Percentiles rank a stretch among this genome's conserved stretches.
Conservation (phyloP, 2,888 invertebrate genomes). For the Synergus gifuensis region DNA sequence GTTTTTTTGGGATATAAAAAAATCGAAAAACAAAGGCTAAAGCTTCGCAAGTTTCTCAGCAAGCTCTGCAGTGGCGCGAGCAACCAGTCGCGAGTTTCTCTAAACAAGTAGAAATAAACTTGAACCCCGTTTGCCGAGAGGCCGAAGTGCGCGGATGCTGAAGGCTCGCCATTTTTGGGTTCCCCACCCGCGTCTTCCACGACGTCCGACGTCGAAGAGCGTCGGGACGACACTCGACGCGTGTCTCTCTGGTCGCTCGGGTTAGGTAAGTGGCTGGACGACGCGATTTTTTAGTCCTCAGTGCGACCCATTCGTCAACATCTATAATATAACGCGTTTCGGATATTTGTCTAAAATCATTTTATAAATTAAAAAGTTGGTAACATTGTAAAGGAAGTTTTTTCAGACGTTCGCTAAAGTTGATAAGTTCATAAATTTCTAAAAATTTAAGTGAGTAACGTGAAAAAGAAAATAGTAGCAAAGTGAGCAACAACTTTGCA, state of each 20-base stretch:
- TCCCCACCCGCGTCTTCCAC: conserved; percentile 72
- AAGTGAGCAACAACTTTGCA: not conserved
- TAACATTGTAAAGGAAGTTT: not conserved
- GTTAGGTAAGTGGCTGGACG: conserved; percentile 73
- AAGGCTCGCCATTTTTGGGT: conserved; percentile 77
- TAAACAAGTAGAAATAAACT: conserved; percentile 51
- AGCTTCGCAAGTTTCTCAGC: conserved; percentile 31
- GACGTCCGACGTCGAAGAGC: conserved; percentile 58
- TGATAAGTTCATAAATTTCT: conserved; percentile 8
- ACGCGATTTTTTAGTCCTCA: conserved; percentile 43
- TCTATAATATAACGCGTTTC: not conserved
- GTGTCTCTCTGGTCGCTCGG: conserved; percentile 76
- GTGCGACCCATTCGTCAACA: conserved; percentile 15
- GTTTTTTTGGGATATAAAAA: conserved; percentile 11
- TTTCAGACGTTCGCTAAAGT: not conserved
- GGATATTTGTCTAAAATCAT: not conserved
- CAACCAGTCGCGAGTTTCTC: conserved; percentile 31
- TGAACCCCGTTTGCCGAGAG: conserved; percentile 47
- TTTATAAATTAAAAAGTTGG: not conserved
- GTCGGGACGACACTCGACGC: conserved; percentile 71
- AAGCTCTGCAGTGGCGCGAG: conserved; percentile 30
- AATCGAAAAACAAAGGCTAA: conserved; percentile 13
- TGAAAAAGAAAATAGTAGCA: not conserved
- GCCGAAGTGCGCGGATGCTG: conserved; percentile 54
- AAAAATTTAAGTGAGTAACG: conserved; percentile 16